Evolutionary conservation across 2,888 invertebrate genomes (phyloP), one percentile per base, ranked within the genome.

Genomic region (Nemoura dubitans): DNA sequence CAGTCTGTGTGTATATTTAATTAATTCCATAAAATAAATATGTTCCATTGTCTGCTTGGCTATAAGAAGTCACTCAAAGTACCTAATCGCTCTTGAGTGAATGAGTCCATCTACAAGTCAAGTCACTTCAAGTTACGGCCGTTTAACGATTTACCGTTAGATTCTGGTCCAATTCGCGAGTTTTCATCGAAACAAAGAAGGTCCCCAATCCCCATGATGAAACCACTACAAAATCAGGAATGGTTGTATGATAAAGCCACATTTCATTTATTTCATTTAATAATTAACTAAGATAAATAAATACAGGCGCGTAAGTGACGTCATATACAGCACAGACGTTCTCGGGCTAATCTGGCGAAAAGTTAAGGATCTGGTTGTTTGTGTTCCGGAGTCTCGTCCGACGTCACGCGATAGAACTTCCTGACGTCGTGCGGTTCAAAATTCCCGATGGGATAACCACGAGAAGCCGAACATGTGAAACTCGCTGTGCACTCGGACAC

Each of bases 371-470:
- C 27, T n/a, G 78, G 78, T 7, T 78, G 78, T 78, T 78, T 78
- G 78, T 78, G 78, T 28, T 78, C 78, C 27, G 6, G 59, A 59
- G 10, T 27, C 78, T 6, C 78, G 78, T 78, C 27, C 14, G 5
- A 27, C 27, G 28, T 78, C 78, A 28, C 78, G 28, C 78, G 78
- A 28, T n/a, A 29, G 28, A 81, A 30, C 81, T 30, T 30, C 81
- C 30, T 81, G 81, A 81, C 30, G 29, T 81, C 81, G n/a, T 29
- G 29, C n/a, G 28, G 29, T 30, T 81, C 30, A 30, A 6, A 81
- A n/a, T 81, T 81, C 81, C 81, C 81, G 29, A 28, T 28, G 81
- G 81, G 28, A 81, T 81, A 81, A 81, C 28, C 81, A 81, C 81
- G 29, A 30, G 28, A 28, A 81, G 28, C 78, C 27, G 27, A 78